A percentile compares a stretch with the other conserved stretches of the same genome.
These are phyloP conservation scores for Manduca sexta DNA, from an alignment of 1,140 invertebrate genomes.

Conservation along the genomic window DNA sequence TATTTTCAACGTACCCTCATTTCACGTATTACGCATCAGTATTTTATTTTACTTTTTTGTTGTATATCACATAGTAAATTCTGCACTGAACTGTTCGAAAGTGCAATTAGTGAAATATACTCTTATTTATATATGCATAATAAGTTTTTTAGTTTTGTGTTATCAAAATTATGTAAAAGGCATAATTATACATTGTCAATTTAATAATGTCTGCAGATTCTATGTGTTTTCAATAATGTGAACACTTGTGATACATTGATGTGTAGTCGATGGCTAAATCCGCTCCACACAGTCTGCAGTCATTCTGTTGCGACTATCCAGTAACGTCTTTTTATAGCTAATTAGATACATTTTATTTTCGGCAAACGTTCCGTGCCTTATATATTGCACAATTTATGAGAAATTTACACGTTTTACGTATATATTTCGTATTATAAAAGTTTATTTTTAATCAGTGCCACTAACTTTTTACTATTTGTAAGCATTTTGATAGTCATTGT, in stretches of 20 bases:
- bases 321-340: neutral
- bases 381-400: slow-evolving; percentile 43
- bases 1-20: slow-evolving; percentile 2
- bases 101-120: neutral
- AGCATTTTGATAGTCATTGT: slow-evolving; percentile 54
- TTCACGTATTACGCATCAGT: slow-evolving; percentile 42
- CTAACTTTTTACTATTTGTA: slow-evolving; percentile 47
- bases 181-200: neutral
- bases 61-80: slow-evolving; percentile 11
- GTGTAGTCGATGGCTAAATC: neutral
- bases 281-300: neutral
- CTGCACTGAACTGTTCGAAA: neutral
- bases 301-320: neutral
- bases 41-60: slow-evolving; percentile 31
- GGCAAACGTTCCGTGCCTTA: slow-evolving; percentile 46
- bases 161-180: too few relatives aligned
- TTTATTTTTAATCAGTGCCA: slow-evolving; percentile 50
- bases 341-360: slow-evolving; percentile 1
- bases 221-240: too few relatives aligned
- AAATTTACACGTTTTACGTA: slow-evolving; percentile 16
- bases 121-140: neutral
- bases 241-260: too few relatives aligned
- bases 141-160: neutral
- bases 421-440: slow-evolving; percentile 36
- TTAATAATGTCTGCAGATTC: too few relatives aligned